Conservation (phyloP, 2,888 invertebrate genomes). For the Euproctis similis region DNA sequence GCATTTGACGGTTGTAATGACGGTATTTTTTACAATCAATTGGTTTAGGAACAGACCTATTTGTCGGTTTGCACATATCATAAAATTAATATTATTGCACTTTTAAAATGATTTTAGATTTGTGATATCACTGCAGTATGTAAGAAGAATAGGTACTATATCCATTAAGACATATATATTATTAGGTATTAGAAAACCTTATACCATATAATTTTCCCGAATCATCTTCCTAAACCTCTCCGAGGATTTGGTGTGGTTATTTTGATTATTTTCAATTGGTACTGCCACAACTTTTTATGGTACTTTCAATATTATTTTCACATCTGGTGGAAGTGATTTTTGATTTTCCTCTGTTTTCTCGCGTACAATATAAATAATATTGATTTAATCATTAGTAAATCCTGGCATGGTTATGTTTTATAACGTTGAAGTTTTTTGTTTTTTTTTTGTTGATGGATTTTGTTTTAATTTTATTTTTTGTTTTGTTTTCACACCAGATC, state of each 20-base stretch:
- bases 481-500: conserved; percentile 70
- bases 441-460: conserved; percentile 40
- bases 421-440: conserved; percentile 45
- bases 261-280: conserved; percentile 61
- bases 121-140: conserved; percentile 59
- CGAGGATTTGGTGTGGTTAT: conserved; percentile 76
- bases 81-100: conserved; percentile 63
- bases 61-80: conserved; percentile 59
- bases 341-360: conserved; percentile 73
- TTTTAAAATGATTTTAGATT: conserved; percentile 65
- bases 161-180: conserved; percentile 50
- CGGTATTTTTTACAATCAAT: conserved; percentile 55
- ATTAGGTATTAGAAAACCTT: conserved; percentile 65
- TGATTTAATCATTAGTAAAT: conserved; percentile 60
- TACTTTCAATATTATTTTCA: conserved; percentile 63
- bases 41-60: conserved; percentile 56
- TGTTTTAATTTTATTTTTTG: conserved; percentile 44
- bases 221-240: conserved; percentile 72
- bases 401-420: conserved; percentile 68
- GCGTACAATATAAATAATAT: conserved; percentile 59
- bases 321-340: conserved; percentile 76
- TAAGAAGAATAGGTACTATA: conserved; percentile 53
- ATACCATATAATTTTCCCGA: conserved; percentile 59
- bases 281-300: conserved; percentile 51
- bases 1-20: conserved; percentile 17